Base-by-base conservation (phyloP, 2,797 vertebrate genomes). In the Helarctos malayanus region DNA sequence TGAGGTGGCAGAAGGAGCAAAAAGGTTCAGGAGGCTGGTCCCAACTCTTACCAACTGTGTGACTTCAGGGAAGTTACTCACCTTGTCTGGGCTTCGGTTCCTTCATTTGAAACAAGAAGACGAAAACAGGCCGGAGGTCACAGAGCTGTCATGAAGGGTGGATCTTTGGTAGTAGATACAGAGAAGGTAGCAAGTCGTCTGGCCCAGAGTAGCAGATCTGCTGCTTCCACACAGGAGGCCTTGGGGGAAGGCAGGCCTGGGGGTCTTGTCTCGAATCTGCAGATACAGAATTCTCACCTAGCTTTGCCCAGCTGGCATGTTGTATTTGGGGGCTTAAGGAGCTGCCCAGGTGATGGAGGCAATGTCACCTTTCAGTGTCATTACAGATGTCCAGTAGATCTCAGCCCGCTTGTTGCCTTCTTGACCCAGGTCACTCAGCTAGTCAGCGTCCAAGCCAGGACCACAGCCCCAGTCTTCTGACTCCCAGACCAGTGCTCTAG, bases 71-170 rank as follows among this genome's bases (percentile, higher is more conserved):
- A 76, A 91, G 19, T 88, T 27, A 91, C n/a, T 93, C 21, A n/a
- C 38, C 92, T 56, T 63, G 82, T 89, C 79, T 91, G 88, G 41
- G 45, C 61, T 94, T 91, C 18, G 27, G 9, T 80, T 76, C 84
- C 87, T 82, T 95, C 25, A 47, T n/a, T 7, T 23, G 45, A 95
- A 81, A 61, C 68, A 76, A 2, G 13, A 87, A 52, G 32, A 81
- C 49, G 68, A 38, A 27, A n/a, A 89, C 27, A 75, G 68, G 57
- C 13, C 32, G 2, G 52, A 41, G 63, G n/a, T 96, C 54, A n/a
- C 5, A 57, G 79, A 18, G 56, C 68, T 68, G 32, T 68, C 71
- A 12, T 75, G 23, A 87, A 45, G 38, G 81, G 21, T 54, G n/a
- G 16, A 23, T 91, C 63, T 92, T 81, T 91, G n/a, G 87, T 45